Evolutionary conservation across 2,797 vertebrate species (phyloP).

Genomic region (Carcharodon carcharias): DNA sequence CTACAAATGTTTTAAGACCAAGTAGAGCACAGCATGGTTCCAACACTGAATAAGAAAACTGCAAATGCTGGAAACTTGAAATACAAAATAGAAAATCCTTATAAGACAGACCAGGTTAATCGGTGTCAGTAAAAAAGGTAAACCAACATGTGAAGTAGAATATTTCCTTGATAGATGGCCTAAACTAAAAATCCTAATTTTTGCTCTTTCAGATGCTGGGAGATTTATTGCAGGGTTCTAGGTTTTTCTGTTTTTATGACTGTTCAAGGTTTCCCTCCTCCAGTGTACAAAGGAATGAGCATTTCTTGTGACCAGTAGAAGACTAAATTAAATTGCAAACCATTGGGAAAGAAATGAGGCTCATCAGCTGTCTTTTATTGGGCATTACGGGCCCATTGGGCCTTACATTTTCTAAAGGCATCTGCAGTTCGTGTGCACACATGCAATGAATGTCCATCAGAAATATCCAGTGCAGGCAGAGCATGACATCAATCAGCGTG

Average conservation of each 20-base stretch:
- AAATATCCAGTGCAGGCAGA: background rate
- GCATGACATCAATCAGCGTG: background rate
- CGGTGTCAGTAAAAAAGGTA: background rate
- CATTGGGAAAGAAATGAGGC: background rate
- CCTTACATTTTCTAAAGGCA: background rate
- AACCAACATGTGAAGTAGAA: background rate
- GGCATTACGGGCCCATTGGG: background rate
- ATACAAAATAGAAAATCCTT: background rate
- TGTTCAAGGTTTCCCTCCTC: background rate
- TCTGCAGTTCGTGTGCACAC: background rate
- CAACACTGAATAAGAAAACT: background rate
- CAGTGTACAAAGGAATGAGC: background rate
- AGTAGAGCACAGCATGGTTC: background rate
- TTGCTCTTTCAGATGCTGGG: background rate
- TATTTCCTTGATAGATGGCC: background rate
- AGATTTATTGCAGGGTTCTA: background rate
- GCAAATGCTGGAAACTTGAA: background rate
- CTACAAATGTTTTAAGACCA: background rate
- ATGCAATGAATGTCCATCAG: background rate
- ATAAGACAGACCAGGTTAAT: background rate
- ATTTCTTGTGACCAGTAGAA: background rate
- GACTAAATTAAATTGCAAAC: background rate
- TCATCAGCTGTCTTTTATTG: background rate
- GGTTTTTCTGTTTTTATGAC: background rate
- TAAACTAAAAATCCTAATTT: background rate